Evolutionary conservation across 2,113 vertebrate species (phyloP).

Genomic region (Xenopus borealis): DNA sequence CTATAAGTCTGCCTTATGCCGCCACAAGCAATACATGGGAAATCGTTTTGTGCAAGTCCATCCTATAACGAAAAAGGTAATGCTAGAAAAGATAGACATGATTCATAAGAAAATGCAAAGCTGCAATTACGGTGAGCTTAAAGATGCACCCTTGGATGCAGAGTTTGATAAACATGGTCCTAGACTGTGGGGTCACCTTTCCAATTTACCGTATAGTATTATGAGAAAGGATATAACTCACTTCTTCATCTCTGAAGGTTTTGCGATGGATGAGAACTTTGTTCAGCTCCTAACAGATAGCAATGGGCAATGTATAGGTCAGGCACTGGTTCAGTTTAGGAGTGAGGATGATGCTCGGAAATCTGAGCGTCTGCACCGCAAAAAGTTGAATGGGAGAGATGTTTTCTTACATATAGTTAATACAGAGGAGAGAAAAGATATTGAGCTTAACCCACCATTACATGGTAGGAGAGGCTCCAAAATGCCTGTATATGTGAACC

Average conservation of each 20-base stretch:
- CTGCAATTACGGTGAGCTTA: constrained; percentile 79
- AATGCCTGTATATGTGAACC: constrained; percentile 68
- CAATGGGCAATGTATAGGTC: constrained; percentile 91
- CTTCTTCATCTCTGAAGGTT: constrained; percentile 80
- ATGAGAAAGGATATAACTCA: constrained; percentile 90
- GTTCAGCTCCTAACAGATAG: constrained; percentile 88
- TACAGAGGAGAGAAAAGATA: constrained; percentile 90
- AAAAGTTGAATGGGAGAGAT: constrained; percentile 94
- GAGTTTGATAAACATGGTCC: constrained; percentile 66
- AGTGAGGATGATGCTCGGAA: constrained; percentile 92
- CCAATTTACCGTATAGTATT: constrained; percentile 95
- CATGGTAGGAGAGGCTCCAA: constrained; percentile 88
- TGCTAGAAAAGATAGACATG: constrained; percentile 92
- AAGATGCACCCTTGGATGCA: constrained; percentile 73
- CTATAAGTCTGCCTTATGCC: constrained; percentile 86
- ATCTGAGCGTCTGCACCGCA: constrained; percentile 90
- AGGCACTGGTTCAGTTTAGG: constrained; percentile 90
- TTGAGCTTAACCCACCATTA: constrained; percentile 88
- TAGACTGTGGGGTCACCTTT: constrained; percentile 87
- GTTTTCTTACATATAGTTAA: constrained; percentile 89
- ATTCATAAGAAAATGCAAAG: constrained; percentile 88
- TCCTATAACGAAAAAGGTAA: constrained; percentile 90
- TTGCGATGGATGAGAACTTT: constrained; percentile 86
- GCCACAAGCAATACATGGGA: constrained; percentile 98
- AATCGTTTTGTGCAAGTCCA: constrained; percentile 96